Evolutionary conservation across 2,888 invertebrate genomes (phyloP), one percentile per base, ranked within the genome.

Genomic region (Epinotia ramella): DNA sequence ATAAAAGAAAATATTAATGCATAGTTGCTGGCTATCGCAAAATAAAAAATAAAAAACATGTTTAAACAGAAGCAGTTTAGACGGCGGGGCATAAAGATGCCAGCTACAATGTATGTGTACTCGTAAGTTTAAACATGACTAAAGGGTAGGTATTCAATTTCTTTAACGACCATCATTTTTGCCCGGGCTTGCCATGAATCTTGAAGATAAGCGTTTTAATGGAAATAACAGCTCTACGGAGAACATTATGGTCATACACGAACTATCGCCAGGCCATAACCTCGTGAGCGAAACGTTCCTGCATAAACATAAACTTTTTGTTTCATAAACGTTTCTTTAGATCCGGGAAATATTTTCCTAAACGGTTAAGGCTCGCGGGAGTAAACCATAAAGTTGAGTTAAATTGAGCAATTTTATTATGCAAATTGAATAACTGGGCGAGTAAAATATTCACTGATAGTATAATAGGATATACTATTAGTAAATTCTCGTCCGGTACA

Each of bases 141-240:
- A 87, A 88, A 87, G 87, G 87, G 86, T 88, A 88, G 86, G 86
- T 88, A 88, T 90, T 91, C 90, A 90, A 89, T 91, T 91, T 88
- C 89, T 90, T 88, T 89, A 90, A 91, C 89, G 89, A 88, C 90
- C 87, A 88, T 90, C 88, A 90, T 90, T 89, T 89, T 91, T 88
- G 88, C 80, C 86, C 86, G 83, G 83, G 81, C 85, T 81, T 79
- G 88, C 87, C 86, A 91, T 92, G 90, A 91, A 91, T 91, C 90
- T 91, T 86, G 80, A 86, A 91, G 91, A 92, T 91, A 91, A 91
- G 85, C 87, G 87, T 88, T 89, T 83, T 91, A 90, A 91, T 91
- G 89, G 89, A 88, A 89, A 91, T 91, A 90, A 88, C 84, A 89
- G 87, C 84, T 84, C 87, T 83, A 81, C 83, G 80, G 81, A 83